These are phyloP conservation scores for Falco cherrug DNA, from an alignment of 2,797 vertebrate genomes.

Conservation along the genomic window DNA sequence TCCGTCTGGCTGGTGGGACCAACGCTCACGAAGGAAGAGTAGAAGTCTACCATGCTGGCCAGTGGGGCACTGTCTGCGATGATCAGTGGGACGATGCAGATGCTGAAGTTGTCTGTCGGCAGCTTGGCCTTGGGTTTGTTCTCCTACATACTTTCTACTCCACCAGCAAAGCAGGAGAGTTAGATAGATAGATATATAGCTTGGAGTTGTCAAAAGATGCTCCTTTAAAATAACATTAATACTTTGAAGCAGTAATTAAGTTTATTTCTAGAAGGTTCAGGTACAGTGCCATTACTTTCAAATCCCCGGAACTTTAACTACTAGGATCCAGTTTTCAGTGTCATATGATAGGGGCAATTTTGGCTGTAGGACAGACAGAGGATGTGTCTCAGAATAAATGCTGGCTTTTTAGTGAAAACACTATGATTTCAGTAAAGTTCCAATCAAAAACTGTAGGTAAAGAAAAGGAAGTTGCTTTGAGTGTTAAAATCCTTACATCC, in stretches of 20 bases:
- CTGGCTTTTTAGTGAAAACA: not conserved
- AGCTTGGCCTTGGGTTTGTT: constrained; percentile 91
- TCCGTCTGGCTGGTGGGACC: constrained; percentile 86
- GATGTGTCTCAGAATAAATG: not conserved
- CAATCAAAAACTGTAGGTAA: not conserved
- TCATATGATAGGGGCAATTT: not conserved
- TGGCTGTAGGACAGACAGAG: not conserved
- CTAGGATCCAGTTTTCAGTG: not conserved
- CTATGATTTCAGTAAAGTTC: not conserved
- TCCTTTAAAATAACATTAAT: not conserved
- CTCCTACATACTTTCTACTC: not conserved
- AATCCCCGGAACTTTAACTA: not conserved
- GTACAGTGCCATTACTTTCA: not conserved
- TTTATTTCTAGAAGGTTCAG: not conserved
- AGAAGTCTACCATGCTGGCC: constrained; percentile 89
- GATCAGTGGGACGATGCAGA: constrained; percentile 96
- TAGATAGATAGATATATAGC: not conserved
- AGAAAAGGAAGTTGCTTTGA: not conserved
- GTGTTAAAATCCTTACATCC: not conserved
- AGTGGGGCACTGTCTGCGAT: constrained; percentile 96
- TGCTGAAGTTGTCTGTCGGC: constrained; percentile 95
- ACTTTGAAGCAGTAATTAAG: not conserved
- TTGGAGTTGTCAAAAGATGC: not conserved
- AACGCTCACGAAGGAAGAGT: constrained; percentile 85
- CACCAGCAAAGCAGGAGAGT: not conserved